Conservation (phyloP, 2,888 invertebrate genomes). For the Cerceris rybyensis region DNA sequence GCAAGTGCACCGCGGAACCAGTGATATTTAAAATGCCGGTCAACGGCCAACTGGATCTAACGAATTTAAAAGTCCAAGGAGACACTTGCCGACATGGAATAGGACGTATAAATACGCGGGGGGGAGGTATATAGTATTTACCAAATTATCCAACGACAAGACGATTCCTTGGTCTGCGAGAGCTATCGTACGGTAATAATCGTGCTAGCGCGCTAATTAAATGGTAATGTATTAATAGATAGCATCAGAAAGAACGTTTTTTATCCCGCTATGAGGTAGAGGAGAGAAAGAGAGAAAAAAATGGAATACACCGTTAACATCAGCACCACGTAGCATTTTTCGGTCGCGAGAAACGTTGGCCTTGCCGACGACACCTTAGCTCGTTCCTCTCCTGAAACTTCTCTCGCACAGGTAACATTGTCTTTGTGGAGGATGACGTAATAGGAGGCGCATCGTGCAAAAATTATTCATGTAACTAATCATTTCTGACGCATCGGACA, state of each 20-base stretch:
- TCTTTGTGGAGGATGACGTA: constrained; percentile 39
- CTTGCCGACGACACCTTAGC: constrained; percentile 20
- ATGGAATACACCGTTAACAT: constrained; percentile 8
- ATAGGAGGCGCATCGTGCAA: constrained; percentile 19
- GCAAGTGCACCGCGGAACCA: constrained; percentile 7
- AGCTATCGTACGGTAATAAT: background rate
- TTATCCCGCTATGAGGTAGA: background rate
- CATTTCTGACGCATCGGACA: background rate
- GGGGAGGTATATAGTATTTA: background rate
- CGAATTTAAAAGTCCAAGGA: background rate
- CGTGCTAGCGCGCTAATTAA: background rate
- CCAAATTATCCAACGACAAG: background rate
- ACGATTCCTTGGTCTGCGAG: background rate
- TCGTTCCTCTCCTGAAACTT: constrained; percentile 24
- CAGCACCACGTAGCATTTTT: background rate
- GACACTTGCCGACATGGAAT: background rate
- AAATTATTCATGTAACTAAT: constrained; percentile 1
- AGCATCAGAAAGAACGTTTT: background rate
- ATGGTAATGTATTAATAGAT: background rate
- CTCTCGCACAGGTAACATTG: constrained; percentile 14
- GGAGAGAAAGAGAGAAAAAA: constrained; percentile 5
- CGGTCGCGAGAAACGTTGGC: background rate
- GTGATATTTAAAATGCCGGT: constrained; percentile 10
- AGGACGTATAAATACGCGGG: background rate
- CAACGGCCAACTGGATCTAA: constrained; percentile 6